Base-by-base conservation (phyloP, 2,113 vertebrate genomes). In the Platycercus adscitus region DNA sequence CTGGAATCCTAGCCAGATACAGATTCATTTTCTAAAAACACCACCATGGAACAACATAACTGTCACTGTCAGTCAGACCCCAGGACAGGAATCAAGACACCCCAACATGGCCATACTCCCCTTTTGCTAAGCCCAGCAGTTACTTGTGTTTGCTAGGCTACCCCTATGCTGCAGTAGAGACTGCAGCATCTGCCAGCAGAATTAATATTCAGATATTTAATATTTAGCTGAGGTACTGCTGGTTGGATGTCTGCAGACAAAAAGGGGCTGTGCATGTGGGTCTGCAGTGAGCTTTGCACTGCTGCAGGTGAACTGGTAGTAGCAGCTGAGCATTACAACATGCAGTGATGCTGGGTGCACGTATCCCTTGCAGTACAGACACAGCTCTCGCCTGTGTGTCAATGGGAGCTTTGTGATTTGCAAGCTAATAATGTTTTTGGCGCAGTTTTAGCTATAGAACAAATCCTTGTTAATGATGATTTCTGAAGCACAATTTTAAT, bases 401-500 rank as follows among this genome's bases (percentile, higher is more conserved):
- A 0, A 50, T 10, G 37, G 68, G 15, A 91, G 60, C 77, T 75
- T 63, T 87, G 69, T 82, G 63, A 85, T 93, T 88, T 88, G 88
- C 91, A 92, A 76, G 75, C 58, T 85, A 79, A 76, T 77, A 60
- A 53, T 39, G 70, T 6, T 86, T 95, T 91, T 80, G 78, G 93
- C 6, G 7, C 70, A 33, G 79, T 77, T 94, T 63, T 66, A 65
- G 87, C 91, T 70, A 6, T 24, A 50, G 81, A 94, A 88, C 50
- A 83, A 93, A 75, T 60, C 60, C 93, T 94, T 78, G 79, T 66
- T 94, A 86, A 71, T 17, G 90, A 58, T 77, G 93, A 88, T 82
- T 95, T 96, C 93, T 91, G 87, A 96, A 96, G 87, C 64, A 24
- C 91, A 88, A 83, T 91, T 95, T 94, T 94, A 94, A 93, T 93